phyloP scores from a whole-genome alignment of 2,888 invertebrate genomes.

The Syrista parreyssii region DNA sequence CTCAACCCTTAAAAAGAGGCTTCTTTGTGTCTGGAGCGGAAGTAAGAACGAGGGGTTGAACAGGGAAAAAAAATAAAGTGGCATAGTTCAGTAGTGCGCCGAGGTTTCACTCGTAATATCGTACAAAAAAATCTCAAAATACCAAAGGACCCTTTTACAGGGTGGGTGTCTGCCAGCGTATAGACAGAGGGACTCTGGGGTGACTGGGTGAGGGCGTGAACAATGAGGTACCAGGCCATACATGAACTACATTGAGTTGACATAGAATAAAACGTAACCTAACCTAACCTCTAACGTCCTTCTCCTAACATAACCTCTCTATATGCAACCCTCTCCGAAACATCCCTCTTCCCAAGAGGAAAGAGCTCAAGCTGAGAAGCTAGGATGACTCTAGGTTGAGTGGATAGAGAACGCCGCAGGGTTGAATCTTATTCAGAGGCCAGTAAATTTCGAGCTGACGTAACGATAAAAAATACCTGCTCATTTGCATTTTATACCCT shows the following conservation, averaged over 20 bases:
- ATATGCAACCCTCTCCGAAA: conserved; percentile 4
- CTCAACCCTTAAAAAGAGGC: neutral
- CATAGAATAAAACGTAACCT: conserved; percentile 16
- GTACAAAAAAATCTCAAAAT: conserved; percentile 21
- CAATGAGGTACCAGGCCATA: conserved; percentile 17
- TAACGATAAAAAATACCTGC: neutral
- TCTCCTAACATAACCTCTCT: neutral
- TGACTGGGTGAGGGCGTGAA: conserved; percentile 14
- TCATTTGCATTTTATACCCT: neutral
- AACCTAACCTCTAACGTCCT: neutral
- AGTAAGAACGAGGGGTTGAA: neutral
- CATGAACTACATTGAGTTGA: conserved; percentile 21
- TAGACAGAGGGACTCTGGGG: neutral
- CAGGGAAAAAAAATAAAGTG: neutral
- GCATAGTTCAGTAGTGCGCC: neutral
- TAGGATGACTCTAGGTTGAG: neutral
- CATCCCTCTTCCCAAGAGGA: neutral
- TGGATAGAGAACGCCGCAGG: neutral
- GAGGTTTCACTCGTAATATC: conserved; percentile 17
- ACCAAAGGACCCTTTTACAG: conserved; percentile 22
- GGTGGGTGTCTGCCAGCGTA: conserved; percentile 7
- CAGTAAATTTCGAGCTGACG: neutral
- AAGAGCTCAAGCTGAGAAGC: neutral
- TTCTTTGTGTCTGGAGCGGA: neutral
- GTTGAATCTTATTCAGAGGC: neutral